phyloP scores from a whole-genome alignment of 1,140 invertebrate genomes.

The Microvelia longipes region DNA sequence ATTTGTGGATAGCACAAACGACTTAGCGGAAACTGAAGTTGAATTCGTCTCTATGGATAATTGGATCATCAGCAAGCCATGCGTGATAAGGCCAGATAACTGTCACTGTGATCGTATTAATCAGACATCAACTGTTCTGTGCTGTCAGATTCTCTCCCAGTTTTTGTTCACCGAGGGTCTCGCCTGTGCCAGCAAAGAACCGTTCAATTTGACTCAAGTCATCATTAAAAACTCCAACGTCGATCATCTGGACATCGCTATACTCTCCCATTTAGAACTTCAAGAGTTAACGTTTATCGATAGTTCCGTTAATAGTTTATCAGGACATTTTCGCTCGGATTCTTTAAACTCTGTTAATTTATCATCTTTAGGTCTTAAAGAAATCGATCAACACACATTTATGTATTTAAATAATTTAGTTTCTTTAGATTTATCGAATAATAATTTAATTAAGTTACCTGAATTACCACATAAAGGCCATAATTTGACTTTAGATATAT shows the following conservation, averaged over 20 bases:
- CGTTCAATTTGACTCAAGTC: not conserved
- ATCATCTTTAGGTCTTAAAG: not conserved
- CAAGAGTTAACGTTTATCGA: not conserved
- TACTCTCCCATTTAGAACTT: not conserved
- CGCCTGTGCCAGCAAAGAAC: too few relatives aligned
- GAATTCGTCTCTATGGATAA: too few relatives aligned
- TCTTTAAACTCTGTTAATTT: not conserved
- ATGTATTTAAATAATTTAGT: slow-evolving; percentile 4
- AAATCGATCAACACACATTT: slow-evolving; percentile 1
- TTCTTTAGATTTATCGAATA: slow-evolving; percentile 15
- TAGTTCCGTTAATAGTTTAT: not conserved
- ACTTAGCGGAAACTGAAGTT: too few relatives aligned
- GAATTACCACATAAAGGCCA: not conserved
- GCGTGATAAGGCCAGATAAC: too few relatives aligned
- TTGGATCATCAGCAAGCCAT: too few relatives aligned
- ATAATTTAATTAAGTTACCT: slow-evolving; percentile 13
- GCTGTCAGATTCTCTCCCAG: not conserved
- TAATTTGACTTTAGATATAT: not conserved
- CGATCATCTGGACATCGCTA: not conserved
- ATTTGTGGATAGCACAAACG: too few relatives aligned
- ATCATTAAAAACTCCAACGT: not conserved
- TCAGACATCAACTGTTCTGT: too few relatives aligned
- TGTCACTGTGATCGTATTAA: too few relatives aligned
- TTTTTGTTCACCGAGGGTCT: not conserved
- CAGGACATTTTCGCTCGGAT: not conserved